These are phyloP conservation scores for Equus przewalskii DNA, from an alignment of 2,113 vertebrate species.

Conservation along the genomic window DNA sequence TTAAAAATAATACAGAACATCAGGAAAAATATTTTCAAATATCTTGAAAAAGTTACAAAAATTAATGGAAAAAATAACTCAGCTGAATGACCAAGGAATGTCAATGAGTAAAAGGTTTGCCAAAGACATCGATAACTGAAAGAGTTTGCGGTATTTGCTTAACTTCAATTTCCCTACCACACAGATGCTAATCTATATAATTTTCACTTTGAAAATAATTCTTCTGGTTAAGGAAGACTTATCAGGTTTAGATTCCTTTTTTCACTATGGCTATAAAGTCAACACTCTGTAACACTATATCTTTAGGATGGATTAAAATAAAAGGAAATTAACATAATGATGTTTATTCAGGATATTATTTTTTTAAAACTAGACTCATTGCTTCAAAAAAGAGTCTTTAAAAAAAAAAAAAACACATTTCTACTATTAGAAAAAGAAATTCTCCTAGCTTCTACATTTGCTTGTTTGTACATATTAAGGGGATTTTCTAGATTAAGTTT, in stretches of 20 bases:
- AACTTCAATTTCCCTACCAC: not conserved
- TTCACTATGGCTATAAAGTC: not conserved
- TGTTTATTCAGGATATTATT: not conserved
- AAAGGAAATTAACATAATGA: not conserved
- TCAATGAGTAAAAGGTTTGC: not conserved
- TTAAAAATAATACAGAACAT: not conserved
- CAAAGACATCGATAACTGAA: not conserved
- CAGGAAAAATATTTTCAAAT: not conserved
- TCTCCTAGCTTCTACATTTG: not conserved
- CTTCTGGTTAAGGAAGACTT: not conserved
- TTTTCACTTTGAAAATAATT: slow-evolving; percentile 21
- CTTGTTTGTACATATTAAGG: not conserved
- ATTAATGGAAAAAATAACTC: not conserved
- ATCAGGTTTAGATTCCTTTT: not conserved
- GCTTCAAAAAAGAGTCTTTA: not conserved
- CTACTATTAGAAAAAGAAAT: not conserved
- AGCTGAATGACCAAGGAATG: not conserved
- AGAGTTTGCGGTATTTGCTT: not conserved
- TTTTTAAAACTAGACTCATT: not conserved
- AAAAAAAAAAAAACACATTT: not conserved
- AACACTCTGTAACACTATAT: not conserved
- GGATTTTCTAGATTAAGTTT: not conserved
- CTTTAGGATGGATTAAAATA: not conserved
- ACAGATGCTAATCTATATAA: not conserved
- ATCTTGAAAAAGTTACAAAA: not conserved